A percentile compares a stretch with the other conserved stretches of the same genome.
Evolutionary conservation across 2,113 vertebrate genomes (phyloP).

Genomic region (Andinoacara biseriatus): DNA sequence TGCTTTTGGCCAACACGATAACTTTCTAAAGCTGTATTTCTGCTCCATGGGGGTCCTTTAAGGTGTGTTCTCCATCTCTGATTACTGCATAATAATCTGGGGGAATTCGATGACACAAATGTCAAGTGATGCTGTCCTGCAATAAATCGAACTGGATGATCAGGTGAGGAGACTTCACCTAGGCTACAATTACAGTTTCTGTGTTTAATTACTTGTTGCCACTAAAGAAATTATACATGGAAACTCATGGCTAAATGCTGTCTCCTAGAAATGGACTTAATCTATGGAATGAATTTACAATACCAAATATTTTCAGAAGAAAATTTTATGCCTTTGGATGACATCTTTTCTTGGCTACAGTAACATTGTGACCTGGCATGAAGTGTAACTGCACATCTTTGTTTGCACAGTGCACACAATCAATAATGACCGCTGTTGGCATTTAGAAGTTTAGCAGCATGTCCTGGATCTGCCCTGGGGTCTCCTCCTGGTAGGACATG

Average conservation of each 20-base stretch:
- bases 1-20: constrained; percentile 8
- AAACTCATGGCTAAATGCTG: not conserved
- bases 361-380: not conserved
- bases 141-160: not conserved
- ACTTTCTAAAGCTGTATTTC: not conserved
- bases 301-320: not conserved
- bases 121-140: not conserved
- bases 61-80: constrained; percentile 5
- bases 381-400: not conserved
- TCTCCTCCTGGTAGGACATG: no score
- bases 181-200: not conserved
- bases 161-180: not conserved
- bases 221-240: not conserved
- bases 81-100: constrained; percentile 20
- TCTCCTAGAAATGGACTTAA: not conserved
- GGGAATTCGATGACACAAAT: not conserved
- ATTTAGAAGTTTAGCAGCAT: no score
- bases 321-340: not conserved
- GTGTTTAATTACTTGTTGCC: not conserved
- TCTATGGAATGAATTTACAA: not conserved
- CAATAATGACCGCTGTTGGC: not conserved
- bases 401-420: not conserved
- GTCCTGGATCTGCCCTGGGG: no score
- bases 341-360: not conserved
- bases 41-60: constrained; percentile 3